These are phyloP conservation scores for Xestia xanthographa DNA, from an alignment of 2,888 invertebrate species.

Conservation along the genomic window DNA sequence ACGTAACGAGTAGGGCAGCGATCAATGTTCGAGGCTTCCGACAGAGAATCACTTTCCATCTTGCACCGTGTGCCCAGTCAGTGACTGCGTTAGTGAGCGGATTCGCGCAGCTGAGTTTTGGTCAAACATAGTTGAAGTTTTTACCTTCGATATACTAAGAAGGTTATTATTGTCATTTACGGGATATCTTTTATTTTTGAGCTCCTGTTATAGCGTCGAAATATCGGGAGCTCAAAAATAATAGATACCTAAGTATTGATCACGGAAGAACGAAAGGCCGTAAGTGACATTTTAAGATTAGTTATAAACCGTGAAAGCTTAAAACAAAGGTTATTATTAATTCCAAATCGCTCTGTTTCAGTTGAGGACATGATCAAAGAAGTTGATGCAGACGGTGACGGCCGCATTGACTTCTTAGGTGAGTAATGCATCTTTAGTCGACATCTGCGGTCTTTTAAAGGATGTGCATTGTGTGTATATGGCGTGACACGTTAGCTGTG, in stretches of 20 bases:
- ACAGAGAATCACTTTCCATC: neutral
- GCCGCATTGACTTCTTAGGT: conserved; percentile 98
- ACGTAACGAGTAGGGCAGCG: neutral
- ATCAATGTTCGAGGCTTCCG: neutral
- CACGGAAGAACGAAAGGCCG: too few species aligned
- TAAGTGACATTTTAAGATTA: too few species aligned
- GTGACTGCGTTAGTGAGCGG: neutral
- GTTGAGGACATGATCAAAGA: conserved; percentile 99
- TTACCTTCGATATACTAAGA: neutral
- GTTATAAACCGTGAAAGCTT: too few species aligned
- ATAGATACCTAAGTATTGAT: too few species aligned
- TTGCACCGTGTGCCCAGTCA: neutral
- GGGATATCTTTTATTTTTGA: too few species aligned
- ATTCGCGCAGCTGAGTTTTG: neutral
- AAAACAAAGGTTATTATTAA: too few species aligned
- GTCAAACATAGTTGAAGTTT: neutral
- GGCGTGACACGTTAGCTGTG: neutral
- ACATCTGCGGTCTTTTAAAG: neutral
- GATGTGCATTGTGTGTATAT: neutral
- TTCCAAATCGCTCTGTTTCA: conserved; percentile 73
- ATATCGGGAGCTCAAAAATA: too few species aligned
- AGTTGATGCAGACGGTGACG: conserved; percentile 98
- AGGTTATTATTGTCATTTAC: too few species aligned
- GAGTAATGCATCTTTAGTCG: conserved; percentile 45
- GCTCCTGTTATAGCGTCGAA: too few species aligned